Evolutionary conservation across 2,888 invertebrate genomes (phyloP).

Genomic region (Eupsilia transversa): DNA sequence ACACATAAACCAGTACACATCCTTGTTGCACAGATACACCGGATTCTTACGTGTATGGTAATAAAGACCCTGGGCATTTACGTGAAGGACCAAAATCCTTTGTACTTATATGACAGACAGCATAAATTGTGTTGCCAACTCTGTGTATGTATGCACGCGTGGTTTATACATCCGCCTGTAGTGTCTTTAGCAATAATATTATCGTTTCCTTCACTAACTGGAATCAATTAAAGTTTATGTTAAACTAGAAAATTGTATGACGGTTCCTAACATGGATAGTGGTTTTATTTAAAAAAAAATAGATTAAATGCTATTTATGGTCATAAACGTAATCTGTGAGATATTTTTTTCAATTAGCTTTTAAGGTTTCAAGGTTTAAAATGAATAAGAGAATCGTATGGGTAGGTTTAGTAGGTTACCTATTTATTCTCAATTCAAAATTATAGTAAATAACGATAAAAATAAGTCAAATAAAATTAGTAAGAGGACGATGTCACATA

Average conservation of each 20-base stretch:
- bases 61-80: slow-evolving; percentile 38
- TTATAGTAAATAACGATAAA: not conserved
- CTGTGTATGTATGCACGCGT: slow-evolving; percentile 52
- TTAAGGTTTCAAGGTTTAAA: slow-evolving; percentile 10
- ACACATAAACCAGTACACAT: slow-evolving; percentile 75
- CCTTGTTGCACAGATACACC: slow-evolving; percentile 74
- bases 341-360: slow-evolving; percentile 9
- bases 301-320: too few relatives aligned
- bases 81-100: slow-evolving; percentile 51
- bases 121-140: slow-evolving; percentile 45
- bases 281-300: not conserved
- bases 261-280: not conserved
- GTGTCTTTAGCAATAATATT: slow-evolving; percentile 65
- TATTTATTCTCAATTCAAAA: not conserved
- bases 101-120: slow-evolving; percentile 43
- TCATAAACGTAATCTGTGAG: not conserved
- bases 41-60: slow-evolving; percentile 44
- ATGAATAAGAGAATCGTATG: not conserved
- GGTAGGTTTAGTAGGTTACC: too few relatives aligned
- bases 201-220: slow-evolving; percentile 48
- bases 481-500: not conserved
- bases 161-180: slow-evolving; percentile 70
- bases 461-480: not conserved
- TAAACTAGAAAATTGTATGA: slow-evolving; percentile 14
- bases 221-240: slow-evolving; percentile 31